A percentile compares a stretch with the other conserved stretches of the same genome.
Evolutionary conservation across 2,113 vertebrate genomes (phyloP).

Genomic region (Oryzias woworae): DNA sequence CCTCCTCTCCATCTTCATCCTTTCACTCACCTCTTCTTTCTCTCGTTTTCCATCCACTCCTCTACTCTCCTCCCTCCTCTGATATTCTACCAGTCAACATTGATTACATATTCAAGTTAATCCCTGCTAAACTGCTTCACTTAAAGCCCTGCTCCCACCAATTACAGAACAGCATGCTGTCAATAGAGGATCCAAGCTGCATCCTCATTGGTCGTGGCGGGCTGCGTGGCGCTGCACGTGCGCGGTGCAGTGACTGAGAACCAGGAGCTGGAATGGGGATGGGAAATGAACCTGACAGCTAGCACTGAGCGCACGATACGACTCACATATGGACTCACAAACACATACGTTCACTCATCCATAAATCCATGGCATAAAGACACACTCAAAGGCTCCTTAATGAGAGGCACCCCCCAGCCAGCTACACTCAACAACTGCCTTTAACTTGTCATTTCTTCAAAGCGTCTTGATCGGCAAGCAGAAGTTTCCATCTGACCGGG

Average conservation of each 20-base stretch:
- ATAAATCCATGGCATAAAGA: too few relatives aligned
- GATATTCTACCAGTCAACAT: constrained; percentile 59
- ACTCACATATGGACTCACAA: constrained; percentile 16
- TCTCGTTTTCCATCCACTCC: not conserved
- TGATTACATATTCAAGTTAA: constrained; percentile 65
- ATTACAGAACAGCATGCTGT: constrained; percentile 28
- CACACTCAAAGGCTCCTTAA: too few relatives aligned
- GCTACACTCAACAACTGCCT: too few relatives aligned
- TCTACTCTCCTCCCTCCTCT: constrained; percentile 3
- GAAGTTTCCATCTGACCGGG: too few relatives aligned
- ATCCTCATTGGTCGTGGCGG: constrained; percentile 6
- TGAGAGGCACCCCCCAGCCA: too few relatives aligned
- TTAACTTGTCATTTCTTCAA: too few relatives aligned
- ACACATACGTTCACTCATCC: not conserved
- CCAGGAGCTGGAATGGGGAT: constrained; percentile 20
- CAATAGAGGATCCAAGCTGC: not conserved
- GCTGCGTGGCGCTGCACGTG: constrained; percentile 15
- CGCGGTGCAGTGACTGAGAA: constrained; percentile 6
- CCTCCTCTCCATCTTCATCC: not conserved
- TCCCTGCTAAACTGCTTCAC: constrained; percentile 56
- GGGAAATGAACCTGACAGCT: constrained; percentile 52
- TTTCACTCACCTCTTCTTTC: not conserved
- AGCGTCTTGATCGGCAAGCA: too few relatives aligned
- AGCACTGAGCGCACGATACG: constrained; percentile 13
- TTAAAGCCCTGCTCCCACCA: constrained; percentile 36